Base-by-base conservation (phyloP, 2,888 invertebrate genomes). In the Hypolimnas misippus region DNA sequence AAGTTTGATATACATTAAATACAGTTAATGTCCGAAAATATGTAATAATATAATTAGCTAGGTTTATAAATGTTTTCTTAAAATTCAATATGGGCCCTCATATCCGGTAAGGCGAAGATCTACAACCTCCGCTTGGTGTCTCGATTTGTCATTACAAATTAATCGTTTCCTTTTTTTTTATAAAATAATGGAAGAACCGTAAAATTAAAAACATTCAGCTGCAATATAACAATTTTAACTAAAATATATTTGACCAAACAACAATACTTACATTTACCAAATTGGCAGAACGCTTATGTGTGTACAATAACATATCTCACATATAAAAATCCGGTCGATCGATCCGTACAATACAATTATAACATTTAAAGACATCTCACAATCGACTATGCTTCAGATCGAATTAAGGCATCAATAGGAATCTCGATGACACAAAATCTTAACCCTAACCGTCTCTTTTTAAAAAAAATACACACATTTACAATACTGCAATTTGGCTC, bases 141-240 rank as follows among this genome's bases (percentile, higher is more conserved):
- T 60, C 65, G 40, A 55, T 64, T 53, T 49, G 63, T 59, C 56
- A 49, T 42, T 62, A 69, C 73, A 74, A 76, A 74, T 73, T 75
- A 76, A 76, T 74, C 69, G 66, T 71, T 69, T 67, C 68, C 64
- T 77, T 80, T 76, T 76, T 77, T 77, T 58, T 76, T 56, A 79
- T 78, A 78, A 81, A 71, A 75, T 83, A 85, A 85, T 87, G 87
- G 87, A 87, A 88, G 87, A 88, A 84, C 85, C 75, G 77, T 78
- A 67, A 74, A 86, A 85, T 82, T 81, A 83, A 86, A 83, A 75
- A 81, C 80, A 82, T 73, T 74, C 74, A 73, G 83, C 79, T 79
- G 79, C 80, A 66, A 68, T 67, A 65, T 63, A 63, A 66, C 63
- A 66, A 66, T 63, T 56, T 60, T 35, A 66, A 64, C 63, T 58